A percentile compares a stretch with the other conserved stretches of the same genome.
Conservation (phyloP, 2,888 invertebrate genomes). For the Phania funesta region DNA sequence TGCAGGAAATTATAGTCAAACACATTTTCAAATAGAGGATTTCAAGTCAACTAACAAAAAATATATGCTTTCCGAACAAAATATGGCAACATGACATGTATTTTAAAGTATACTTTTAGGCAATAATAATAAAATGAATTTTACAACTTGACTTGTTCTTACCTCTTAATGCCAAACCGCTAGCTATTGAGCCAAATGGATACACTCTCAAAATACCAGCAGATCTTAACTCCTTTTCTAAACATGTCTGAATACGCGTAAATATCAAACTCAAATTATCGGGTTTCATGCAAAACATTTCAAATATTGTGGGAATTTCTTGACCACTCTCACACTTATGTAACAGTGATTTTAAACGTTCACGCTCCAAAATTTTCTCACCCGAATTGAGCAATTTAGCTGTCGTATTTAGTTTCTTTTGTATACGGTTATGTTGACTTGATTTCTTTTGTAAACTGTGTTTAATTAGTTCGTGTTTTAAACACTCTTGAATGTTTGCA, state of each 20-base stretch:
- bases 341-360: constrained; percentile 64
- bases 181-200: constrained; percentile 88
- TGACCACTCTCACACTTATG: constrained; percentile 61
- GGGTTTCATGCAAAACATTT: constrained; percentile 69
- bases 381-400: constrained; percentile 67
- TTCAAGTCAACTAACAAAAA: no score
- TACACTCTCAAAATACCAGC: constrained; percentile 75
- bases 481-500: constrained; percentile 70
- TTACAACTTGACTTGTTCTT: constrained; percentile 33
- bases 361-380: constrained; percentile 69
- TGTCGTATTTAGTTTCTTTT: constrained; percentile 58
- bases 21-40: no score
- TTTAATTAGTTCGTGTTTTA: constrained; percentile 74
- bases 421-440: constrained; percentile 64
- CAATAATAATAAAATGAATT: not conserved
- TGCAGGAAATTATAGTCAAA: no score
- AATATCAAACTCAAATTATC: constrained; percentile 70
- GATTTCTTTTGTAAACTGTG: constrained; percentile 69
- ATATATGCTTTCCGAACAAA: no score
- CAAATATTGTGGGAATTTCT: constrained; percentile 70
- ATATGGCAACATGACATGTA: not conserved
- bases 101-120: constrained; percentile 34
- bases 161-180: constrained; percentile 85
- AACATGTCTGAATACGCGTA: constrained; percentile 69
- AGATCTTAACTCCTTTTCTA: constrained; percentile 75